Percentiles rank a stretch among this genome's conserved stretches.
Evolutionary conservation across 2,113 vertebrate species (phyloP).

Genomic region (Carollia perspicillata): DNA sequence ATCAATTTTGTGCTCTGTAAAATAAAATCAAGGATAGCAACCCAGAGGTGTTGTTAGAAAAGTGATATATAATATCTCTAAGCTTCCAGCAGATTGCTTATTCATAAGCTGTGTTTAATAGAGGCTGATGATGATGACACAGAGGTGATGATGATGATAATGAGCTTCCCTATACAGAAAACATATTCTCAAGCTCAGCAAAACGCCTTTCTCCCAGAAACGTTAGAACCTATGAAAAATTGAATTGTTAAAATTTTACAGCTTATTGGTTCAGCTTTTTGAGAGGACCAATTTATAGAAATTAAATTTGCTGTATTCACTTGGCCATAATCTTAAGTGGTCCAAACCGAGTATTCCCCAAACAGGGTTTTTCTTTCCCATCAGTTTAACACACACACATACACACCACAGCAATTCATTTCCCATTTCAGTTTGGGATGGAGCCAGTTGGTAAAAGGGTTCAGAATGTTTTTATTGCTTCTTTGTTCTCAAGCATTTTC

Average conservation of each 20-base stretch:
- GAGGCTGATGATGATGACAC: background rate
- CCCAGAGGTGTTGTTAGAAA: background rate
- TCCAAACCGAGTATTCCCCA: background rate
- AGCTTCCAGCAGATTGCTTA: background rate
- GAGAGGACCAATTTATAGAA: background rate
- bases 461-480: constrained; percentile 54
- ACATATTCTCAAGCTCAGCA: background rate
- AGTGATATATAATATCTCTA: background rate
- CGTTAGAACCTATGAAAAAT: background rate
- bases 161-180: background rate
- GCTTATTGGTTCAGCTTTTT: background rate
- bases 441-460: constrained; percentile 63
- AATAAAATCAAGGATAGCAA: background rate
- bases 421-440: constrained; percentile 66
- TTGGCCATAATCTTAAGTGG: background rate
- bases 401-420: constrained; percentile 36
- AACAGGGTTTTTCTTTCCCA: constrained; percentile 36
- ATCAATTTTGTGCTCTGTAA: background rate
- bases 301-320: background rate
- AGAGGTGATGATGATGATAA: too few relatives aligned
- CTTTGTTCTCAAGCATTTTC: constrained; percentile 65
- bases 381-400: background rate
- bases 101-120: background rate
- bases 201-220: background rate
- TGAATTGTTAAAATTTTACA: background rate